A percentile compares a stretch with the other conserved stretches of the same genome.
These are phyloP conservation scores for Ginglymostoma cirratum DNA, from an alignment of 2,113 vertebrate species.

Conservation along the genomic window DNA sequence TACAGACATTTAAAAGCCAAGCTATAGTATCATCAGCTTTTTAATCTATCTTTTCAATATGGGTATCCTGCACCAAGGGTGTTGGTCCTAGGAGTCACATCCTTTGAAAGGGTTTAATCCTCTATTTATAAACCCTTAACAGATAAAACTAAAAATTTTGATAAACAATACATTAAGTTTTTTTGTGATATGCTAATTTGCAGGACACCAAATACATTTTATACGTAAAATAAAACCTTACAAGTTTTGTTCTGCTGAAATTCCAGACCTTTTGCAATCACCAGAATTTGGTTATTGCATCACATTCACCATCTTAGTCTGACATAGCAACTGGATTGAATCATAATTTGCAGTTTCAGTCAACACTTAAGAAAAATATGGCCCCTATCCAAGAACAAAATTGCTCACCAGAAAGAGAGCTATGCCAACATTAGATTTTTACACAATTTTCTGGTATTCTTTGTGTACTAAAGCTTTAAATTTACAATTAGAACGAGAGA, in stretches of 20 bases:
- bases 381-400: not conserved
- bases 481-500: slow-evolving; percentile 20
- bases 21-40: not conserved
- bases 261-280: not conserved
- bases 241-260: not conserved
- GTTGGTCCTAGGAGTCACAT: not conserved
- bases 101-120: not conserved
- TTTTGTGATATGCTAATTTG: not conserved
- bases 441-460: not conserved
- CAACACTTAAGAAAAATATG: not conserved
- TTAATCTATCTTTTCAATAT: not conserved
- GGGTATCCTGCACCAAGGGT: not conserved
- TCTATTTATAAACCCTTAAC: not conserved
- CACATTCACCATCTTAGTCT: not conserved
- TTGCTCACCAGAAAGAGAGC: not conserved
- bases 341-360: slow-evolving; percentile 7
- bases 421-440: not conserved
- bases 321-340: not conserved
- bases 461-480: not conserved
- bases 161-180: not conserved
- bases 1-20: not conserved
- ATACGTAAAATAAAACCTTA: not conserved
- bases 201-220: not conserved
- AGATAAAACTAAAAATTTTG: not conserved
- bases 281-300: slow-evolving; percentile 1